Evolutionary conservation across 2,113 vertebrate genomes (phyloP).

Genomic region (Psettodes erumei): DNA sequence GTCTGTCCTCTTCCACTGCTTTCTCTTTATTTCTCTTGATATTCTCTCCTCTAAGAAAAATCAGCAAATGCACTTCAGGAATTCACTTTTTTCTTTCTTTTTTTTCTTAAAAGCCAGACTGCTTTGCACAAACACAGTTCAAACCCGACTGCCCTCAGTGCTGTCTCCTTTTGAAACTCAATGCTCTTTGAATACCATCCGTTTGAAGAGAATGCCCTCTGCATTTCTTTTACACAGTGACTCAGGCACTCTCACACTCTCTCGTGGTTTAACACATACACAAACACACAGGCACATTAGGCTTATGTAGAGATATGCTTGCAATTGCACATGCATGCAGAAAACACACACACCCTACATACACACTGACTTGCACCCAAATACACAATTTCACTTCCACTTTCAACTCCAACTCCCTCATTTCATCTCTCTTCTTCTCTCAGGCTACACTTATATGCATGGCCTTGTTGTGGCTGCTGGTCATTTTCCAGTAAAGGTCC

Average conservation of each 20-base stretch:
- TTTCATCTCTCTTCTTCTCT: constrained; percentile 36
- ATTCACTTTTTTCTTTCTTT: constrained; percentile 53
- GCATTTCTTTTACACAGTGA: constrained; percentile 71
- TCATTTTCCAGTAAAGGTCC: constrained; percentile 33
- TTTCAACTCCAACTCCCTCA: constrained; percentile 19
- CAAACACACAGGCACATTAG: constrained; percentile 18
- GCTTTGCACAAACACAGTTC: constrained; percentile 78
- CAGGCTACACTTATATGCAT: constrained; percentile 30
- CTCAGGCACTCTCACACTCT: constrained; percentile 39
- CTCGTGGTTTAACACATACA: constrained; percentile 36
- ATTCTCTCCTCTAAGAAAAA: constrained; percentile 57
- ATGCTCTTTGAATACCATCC: constrained; percentile 78
- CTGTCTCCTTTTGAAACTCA: constrained; percentile 76
- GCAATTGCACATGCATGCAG: not conserved
- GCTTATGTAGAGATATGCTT: not conserved
- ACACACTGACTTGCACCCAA: not conserved
- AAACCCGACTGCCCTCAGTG: constrained; percentile 79
- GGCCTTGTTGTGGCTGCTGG: constrained; percentile 14
- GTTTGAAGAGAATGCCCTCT: constrained; percentile 79
- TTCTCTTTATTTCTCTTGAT: constrained; percentile 55
- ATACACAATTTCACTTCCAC: not conserved
- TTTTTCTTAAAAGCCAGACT: constrained; percentile 49
- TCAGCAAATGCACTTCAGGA: constrained; percentile 70
- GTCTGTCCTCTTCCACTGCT: constrained; percentile 22
- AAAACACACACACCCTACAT: not conserved